Evolutionary conservation across 1,140 invertebrate species (phyloP).

Genomic region (Lepidurus arcticus): DNA sequence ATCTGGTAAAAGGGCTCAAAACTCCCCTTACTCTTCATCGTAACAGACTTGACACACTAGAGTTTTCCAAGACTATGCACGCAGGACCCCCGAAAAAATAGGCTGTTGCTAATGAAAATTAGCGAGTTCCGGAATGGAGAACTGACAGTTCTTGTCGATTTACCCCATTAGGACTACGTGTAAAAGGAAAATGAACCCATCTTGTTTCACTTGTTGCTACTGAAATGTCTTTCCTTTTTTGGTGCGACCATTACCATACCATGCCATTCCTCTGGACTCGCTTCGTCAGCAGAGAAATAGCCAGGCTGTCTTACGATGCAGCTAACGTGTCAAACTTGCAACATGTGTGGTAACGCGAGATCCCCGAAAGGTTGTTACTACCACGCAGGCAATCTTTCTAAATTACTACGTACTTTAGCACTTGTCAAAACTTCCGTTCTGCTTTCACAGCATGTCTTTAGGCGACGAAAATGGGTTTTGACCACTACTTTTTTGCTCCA

Average conservation of each 20-base stretch:
- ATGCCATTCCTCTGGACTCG: not conserved
- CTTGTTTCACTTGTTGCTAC: not conserved
- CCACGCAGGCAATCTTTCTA: not conserved
- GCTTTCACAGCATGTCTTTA: not conserved
- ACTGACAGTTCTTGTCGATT: conserved; percentile 19
- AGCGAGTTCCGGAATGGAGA: conserved; percentile 17
- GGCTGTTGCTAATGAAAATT: not conserved
- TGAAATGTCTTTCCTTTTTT: not conserved
- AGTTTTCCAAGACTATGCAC: not conserved
- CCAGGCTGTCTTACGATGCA: not conserved
- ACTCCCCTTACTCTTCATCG: not conserved
- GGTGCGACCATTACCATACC: not conserved
- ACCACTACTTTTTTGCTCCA: not conserved
- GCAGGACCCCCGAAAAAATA: not conserved
- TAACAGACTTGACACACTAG: not conserved
- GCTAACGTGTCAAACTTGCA: conserved; percentile 10
- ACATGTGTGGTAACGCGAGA: conserved; percentile 18
- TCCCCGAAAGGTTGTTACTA: not conserved
- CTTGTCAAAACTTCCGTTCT: conserved; percentile 21
- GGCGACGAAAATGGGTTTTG: not conserved
- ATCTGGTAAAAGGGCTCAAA: not conserved
- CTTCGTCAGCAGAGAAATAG: not conserved
- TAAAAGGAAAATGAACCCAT: not conserved
- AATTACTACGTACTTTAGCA: conserved; percentile 19
- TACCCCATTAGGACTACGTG: not conserved